These are phyloP conservation scores for Theocolax elegans DNA, from an alignment of 1,140 invertebrate genomes.

Conservation along the genomic window DNA sequence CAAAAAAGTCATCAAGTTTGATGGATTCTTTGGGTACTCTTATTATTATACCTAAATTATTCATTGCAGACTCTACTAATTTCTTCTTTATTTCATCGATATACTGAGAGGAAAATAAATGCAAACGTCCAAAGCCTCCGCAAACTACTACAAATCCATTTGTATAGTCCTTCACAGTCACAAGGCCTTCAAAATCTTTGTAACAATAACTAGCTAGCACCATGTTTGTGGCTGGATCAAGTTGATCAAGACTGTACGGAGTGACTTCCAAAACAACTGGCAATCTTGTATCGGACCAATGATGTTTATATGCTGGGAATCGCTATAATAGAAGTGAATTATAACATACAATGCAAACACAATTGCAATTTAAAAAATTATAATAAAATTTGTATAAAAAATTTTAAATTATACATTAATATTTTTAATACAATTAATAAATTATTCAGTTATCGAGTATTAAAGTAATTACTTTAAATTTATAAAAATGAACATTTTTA, in stretches of 20 bases:
- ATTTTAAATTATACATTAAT: no score
- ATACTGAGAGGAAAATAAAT: slow-evolving; percentile 87
- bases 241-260: slow-evolving; percentile 88
- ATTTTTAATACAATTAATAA: no score
- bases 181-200: slow-evolving; percentile 89
- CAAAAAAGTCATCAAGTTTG: slow-evolving; percentile 85
- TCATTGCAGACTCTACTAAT: slow-evolving; percentile 82
- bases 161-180: slow-evolving; percentile 76
- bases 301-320: slow-evolving; percentile 92
- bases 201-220: slow-evolving; percentile 90
- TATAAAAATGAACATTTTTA: no score
- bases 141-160: slow-evolving; percentile 90
- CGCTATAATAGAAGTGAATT: slow-evolving; percentile 75
- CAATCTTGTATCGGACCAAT: slow-evolving; percentile 92
- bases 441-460: no score
- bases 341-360: no score
- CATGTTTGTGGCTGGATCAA: slow-evolving; percentile 85
- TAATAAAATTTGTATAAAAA: background rate
- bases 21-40: slow-evolving; percentile 86
- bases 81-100: slow-evolving; percentile 88
- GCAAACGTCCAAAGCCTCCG: slow-evolving; percentile 87
- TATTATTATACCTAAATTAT: slow-evolving; percentile 84
- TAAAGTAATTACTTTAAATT: no score
- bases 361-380: no score
- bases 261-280: slow-evolving; percentile 91